These are phyloP conservation scores for Nymphalis c-album DNA, from an alignment of 2,888 invertebrate species.

Conservation along the genomic window DNA sequence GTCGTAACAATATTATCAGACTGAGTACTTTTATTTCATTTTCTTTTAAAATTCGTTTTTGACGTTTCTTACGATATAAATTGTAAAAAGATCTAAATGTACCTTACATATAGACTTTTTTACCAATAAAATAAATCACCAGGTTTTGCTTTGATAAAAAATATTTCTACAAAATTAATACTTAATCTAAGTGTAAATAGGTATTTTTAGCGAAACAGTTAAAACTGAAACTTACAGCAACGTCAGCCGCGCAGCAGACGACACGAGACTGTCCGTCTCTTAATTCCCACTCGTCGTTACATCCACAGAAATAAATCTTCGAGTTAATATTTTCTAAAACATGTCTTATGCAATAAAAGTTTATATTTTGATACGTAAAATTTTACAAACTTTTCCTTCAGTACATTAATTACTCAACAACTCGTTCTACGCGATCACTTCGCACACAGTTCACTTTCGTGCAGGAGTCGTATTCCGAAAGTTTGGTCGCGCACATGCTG, in stretches of 20 bases:
- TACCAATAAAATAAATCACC: too few relatives aligned
- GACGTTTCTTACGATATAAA: too few relatives aligned
- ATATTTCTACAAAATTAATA: too few relatives aligned
- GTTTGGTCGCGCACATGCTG: background rate
- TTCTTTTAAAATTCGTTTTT: too few relatives aligned
- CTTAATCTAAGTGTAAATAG: too few relatives aligned
- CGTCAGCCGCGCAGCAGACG: background rate
- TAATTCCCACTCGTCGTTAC: constrained; percentile 9
- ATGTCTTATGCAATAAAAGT: background rate
- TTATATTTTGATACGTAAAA: background rate
- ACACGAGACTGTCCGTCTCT: constrained; percentile 1
- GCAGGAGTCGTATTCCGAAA: constrained; percentile 6
- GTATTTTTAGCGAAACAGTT: too few relatives aligned
- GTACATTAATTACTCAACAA: background rate
- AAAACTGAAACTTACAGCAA: constrained; percentile 3
- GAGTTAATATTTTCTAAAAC: constrained; percentile 1
- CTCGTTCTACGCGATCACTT: background rate
- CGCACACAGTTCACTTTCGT: constrained; percentile 9
- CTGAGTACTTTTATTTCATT: too few relatives aligned
- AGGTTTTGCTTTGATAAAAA: too few relatives aligned
- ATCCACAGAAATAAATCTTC: background rate
- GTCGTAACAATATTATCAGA: too few relatives aligned
- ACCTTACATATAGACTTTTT: too few relatives aligned
- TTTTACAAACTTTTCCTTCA: background rate
- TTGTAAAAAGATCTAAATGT: too few relatives aligned